Evolutionary conservation across 2,797 vertebrate species (phyloP).

Genomic region (Chelidonichthys spinosus): DNA sequence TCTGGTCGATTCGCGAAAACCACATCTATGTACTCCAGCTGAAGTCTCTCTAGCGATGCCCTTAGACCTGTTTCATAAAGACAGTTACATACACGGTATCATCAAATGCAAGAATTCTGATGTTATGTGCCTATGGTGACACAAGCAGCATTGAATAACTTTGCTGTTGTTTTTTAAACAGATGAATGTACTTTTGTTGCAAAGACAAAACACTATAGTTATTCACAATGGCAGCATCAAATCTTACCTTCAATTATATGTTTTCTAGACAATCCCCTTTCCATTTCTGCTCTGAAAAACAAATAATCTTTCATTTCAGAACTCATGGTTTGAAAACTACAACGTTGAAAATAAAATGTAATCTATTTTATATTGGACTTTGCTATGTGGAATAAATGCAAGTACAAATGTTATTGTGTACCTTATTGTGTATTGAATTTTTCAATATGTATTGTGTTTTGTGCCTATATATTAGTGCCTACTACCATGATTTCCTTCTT

Average conservation of each 20-base stretch:
- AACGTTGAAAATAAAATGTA: background rate
- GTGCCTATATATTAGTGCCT: too few species aligned
- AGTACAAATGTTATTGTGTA: background rate
- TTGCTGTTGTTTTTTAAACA: background rate
- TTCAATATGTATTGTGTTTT: too few species aligned
- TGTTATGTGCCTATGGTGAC: too few species aligned
- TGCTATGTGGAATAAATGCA: background rate
- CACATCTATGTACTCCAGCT: conserved; percentile 94
- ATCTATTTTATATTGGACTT: background rate
- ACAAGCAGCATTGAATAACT: background rate
- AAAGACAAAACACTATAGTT: background rate
- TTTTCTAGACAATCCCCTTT: conserved; percentile 94
- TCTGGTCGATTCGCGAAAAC: conserved; percentile 96
- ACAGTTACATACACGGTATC: background rate
- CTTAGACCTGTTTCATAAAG: conserved; percentile 85
- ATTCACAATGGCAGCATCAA: background rate
- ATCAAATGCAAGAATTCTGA: background rate
- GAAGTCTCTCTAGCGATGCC: conserved; percentile 91
- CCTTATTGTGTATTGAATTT: too few species aligned
- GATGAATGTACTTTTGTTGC: background rate
- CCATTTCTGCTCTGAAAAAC: conserved; percentile 92
- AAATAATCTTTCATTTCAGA: conserved; percentile 35
- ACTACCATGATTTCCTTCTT: too few species aligned
- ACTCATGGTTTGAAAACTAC: background rate
- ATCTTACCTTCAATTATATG: conserved; percentile 95